Evolutionary conservation across 2,797 vertebrate genomes (phyloP), one percentile per base, ranked within the genome.

Genomic region (Periophthalmus magnuspinnatus): DNA sequence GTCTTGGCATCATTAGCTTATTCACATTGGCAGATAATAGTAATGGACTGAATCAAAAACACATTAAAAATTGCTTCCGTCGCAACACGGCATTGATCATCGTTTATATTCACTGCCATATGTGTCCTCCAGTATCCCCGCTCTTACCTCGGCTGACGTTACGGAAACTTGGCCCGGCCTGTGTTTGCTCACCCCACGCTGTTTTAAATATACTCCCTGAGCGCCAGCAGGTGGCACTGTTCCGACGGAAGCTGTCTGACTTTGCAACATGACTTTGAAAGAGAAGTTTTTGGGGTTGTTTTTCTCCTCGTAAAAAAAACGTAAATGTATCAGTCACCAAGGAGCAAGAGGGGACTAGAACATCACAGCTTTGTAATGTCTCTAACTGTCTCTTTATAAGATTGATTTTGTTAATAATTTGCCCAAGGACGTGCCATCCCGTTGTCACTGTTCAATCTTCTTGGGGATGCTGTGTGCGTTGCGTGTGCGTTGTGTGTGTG

Each of bases 211-310:
- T 47, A 77, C 63, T 76, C 70, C 59, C 17, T 1, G 14, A 67
- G 61, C 71, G 16, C 80, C 82, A 85, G 76, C 77, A 87, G 82
- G 80, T 79, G 84, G 86, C 81, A 86, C 76, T 67, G 72, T 88
- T 88, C 82, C 75, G 81, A 84, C 32, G 79, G 68, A 78, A 86
- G 72, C 74, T 80, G 41, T 79, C 80, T 85, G 81, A 88, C 85
- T 85, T 86, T 86, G 72, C 52, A 58, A 33, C 47, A 7, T 86
- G 81, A 79, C 82, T 86, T 86, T 83, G 59, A 74, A n/a, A 13
- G 16, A 21, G 33, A 62, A 22, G 11, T 77, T 52, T 52, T 8
- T 67, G 68, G 45, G 45, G 13, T 21, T 11, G 22, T 52, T 8
- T 67, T 68, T 55, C 19, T 21, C 10, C 10, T 22, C 24, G 34